Base-by-base conservation (phyloP, 2,888 invertebrate genomes). In the Caenorhabditis sp. region DNA sequence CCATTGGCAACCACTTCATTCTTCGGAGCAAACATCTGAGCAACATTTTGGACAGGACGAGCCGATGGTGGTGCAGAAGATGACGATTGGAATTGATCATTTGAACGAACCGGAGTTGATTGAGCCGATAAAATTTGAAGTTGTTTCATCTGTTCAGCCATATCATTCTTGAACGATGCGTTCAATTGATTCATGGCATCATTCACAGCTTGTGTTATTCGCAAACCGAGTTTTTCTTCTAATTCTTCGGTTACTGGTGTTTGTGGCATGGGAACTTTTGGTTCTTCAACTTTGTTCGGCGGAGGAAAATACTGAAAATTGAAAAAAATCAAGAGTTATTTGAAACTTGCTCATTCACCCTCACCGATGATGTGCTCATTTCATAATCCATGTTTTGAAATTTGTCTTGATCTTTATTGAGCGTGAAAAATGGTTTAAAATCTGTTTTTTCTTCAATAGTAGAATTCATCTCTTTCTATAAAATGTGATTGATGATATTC, bases 1-100 rank as follows among this genome's bases (percentile, higher is more conserved):
- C 69, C 69, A 43, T 69, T 69, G 3, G 69, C 61, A n/a, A 69
- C 57, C 14, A 69, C 23, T 37, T 69, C 69, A 21, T 69, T 65
- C 62, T 68, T 67, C 1, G 67, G 61, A 3, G n/a, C 49, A 43
- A 26, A 62, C n/a, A 26, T 54, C 14, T 57, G 26, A 8, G 59
- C 17, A n/a, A 24, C 19, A 50, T 5, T 5, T 5, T 12, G 36
- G 5, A 12, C 36, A 36, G 36, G 6, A 8, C 12, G 36, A 8
- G 26, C 27, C 1, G 26, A 8, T 6, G 63, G 26, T 27, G n/a
- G 6, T 10, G 3, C n/a, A 17, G 51, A 6, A 51, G 51, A 10
- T 51, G 51, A 10, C 4, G 50, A n/a, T 19, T 50, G 50, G 50
- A 36, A 36, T 5, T 36, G 36, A 12, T 3, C 14, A 43, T 10